Evolutionary conservation across 1,140 invertebrate genomes (phyloP), one percentile per base, ranked within the genome.

Genomic region (Drosophila orena): DNA sequence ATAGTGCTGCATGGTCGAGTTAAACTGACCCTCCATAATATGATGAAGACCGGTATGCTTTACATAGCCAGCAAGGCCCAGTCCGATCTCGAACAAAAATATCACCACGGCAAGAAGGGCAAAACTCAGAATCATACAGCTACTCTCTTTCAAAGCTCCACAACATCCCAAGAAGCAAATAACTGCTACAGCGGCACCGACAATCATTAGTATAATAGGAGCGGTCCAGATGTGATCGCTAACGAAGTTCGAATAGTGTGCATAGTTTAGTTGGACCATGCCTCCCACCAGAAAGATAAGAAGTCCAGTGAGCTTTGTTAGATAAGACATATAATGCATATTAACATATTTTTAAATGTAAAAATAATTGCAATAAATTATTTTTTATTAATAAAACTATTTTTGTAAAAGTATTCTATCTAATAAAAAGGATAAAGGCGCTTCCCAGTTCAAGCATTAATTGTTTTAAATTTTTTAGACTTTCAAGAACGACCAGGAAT

Each of bases 121-220:
- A 93, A 98, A 99, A 96, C 96, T 97, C 15, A 96, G 94, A 43
- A 97, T 95, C 96, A 97, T 97, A 93, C 96, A 97, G 76, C 96
- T 95, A 85, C 96, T 97, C 92, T 98, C 97, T 83, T 96, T 96
- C 4, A 97, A 93, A 14, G 97, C 97, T 17, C 97, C 97, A 76
- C 97, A 98, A 93, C 97, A 98, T 68, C 97, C 97, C 70, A 98
- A 96, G 93, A 97, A 97, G 30, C 97, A 96, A 14, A 97, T 96
- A 46, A 97, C 93, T 88, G 97, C 96, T 78, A 97, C 96, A 46
- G 97, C 94, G n/a, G 95, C 92, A 27, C 97, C 97, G n/a, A 97
- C 95, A 70, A 96, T 94, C 77, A 97, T 97, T 69, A 98, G 94
- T 20, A 98, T 93, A 40, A 97, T 94, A 14, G 97, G 96, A 11